Evolutionary conservation across 2,113 vertebrate species (phyloP), one percentile per base, ranked within the genome.

Genomic region (Cinclus mexicanus): DNA sequence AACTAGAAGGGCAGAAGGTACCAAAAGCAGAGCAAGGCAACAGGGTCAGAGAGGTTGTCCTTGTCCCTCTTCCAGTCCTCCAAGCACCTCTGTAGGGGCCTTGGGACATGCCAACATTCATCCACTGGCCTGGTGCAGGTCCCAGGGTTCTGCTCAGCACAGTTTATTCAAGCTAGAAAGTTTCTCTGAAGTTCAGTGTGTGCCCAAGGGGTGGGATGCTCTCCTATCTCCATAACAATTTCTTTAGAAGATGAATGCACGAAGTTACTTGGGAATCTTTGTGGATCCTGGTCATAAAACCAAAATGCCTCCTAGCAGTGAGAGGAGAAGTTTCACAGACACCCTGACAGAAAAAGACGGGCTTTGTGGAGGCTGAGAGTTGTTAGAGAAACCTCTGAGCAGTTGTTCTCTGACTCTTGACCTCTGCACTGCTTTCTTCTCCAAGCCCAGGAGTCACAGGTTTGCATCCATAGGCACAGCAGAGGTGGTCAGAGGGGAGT

Each of bases 401-500:
- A 80, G 47, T 29, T 83, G 13, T 69, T 81, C 59, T 68, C 39
- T 72, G 47, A 39, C 47, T 67, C 49, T 50, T 39, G 39, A 65
- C 42, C 26, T 50, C 72, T 91, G 69, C 1, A 2, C n/a, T 61
- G 18, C 60, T 20, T 75, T 55, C 31, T 82, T 8, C 14, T 86
- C 41, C 55, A 78, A 88, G 79, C 29, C 24, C 65, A 65, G 14
- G 33, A 91, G 39, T 26, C 2, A 0, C 29, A 72, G 13, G 35
- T 80, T 87, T 41, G 42, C 63, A 61, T 11, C 53, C 29, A 12
- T 0, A 76, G 10, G 6, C 1, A 0, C 6, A 46, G 64, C 1
- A 1, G n/a, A 83, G 41, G 14, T 13, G 4, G 10, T 49, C 56
- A 59, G 78, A 90, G 25, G 29, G 23, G 4, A 75, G 13, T 4